Evolutionary conservation across 2,797 vertebrate genomes (phyloP).

Genomic region (Discoglossus pictus): DNA sequence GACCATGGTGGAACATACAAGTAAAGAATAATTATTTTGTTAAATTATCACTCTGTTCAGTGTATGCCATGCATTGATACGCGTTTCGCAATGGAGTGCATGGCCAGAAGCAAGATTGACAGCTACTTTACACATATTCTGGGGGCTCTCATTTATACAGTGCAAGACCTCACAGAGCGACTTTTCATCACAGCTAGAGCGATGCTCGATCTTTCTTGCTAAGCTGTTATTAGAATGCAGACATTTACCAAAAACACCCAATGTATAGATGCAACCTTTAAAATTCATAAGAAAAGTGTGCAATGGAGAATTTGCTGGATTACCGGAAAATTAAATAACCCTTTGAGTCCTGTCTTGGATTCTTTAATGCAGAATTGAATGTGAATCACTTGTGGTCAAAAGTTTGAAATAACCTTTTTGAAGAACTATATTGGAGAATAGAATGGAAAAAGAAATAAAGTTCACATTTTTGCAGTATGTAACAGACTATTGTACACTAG

Average conservation of each 20-base stretch:
- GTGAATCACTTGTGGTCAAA: too few relatives aligned
- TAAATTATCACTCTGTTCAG: too few relatives aligned
- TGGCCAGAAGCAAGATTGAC: background rate
- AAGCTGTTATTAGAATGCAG: conserved; percentile 36
- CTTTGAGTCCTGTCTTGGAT: background rate
- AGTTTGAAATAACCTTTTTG: too few relatives aligned
- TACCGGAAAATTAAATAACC: conserved; percentile 19
- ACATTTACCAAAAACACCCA: conserved; percentile 1
- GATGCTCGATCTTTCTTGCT: background rate
- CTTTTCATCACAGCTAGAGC: conserved; percentile 5
- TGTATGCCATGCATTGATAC: background rate
- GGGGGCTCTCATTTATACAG: background rate
- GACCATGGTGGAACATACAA: too few relatives aligned
- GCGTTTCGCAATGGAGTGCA: background rate
- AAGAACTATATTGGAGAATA: too few relatives aligned
- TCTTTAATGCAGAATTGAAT: too few relatives aligned
- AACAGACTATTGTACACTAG: too few relatives aligned
- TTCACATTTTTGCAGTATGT: too few relatives aligned
- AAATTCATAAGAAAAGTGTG: conserved; percentile 2
- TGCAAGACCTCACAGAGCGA: conserved; percentile 2
- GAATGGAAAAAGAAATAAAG: too few relatives aligned
- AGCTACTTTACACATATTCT: conserved; percentile 9
- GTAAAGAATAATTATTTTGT: too few relatives aligned
- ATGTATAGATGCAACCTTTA: conserved; percentile 30
- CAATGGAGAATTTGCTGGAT: background rate